Evolutionary conservation across 2,797 vertebrate species (phyloP), one percentile per base, ranked within the genome.

Genomic region (Hipposideros larvatus): DNA sequence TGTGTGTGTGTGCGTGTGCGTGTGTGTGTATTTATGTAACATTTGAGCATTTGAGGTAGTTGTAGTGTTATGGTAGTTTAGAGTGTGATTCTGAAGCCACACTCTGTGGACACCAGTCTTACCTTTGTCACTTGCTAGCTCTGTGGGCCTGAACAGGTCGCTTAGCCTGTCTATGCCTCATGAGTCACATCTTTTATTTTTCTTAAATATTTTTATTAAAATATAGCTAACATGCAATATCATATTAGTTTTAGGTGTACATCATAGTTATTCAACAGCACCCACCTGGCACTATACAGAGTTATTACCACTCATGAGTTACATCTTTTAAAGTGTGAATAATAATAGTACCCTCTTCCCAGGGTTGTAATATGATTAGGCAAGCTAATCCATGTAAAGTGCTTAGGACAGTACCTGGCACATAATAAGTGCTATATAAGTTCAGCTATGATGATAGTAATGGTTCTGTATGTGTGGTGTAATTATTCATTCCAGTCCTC

Each of bases 401-500:
- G 65, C 87, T 93, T 93, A 94, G 34, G 63, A 61, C 8, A 90
- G 55, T 61, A 78, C 16, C 26, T 93, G 53, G 28, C 26, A 91
- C 18, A 78, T 57, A 57, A 3, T 41, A 93, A 68, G 22, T 66
- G 22, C 2, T 51, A 59, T 37, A 18, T 37, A 48, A 71, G 53
- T 13, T 66, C 85, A 88, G 16, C 55, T 53, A 19, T 68, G 28
- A 91, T 90, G 71, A 89, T 19, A 86, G 26, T 66, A 57, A 78
- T 65, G 16, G 31, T 46, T 84, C 37, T 82, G 34, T 74, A 7
- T 31, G 59, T 79, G 7, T 4, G n/a, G 24, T 74, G 2, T 16
- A 73, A 55, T 87, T 78, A 83, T 90, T 71, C 11, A 37, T 73
- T 53, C 34, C 34, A 34, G 21, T 41, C 22, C n/a, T 63, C 46